Conservation (phyloP, 2,797 vertebrate species). For the Schizopygopsis malacanthus region DNA sequence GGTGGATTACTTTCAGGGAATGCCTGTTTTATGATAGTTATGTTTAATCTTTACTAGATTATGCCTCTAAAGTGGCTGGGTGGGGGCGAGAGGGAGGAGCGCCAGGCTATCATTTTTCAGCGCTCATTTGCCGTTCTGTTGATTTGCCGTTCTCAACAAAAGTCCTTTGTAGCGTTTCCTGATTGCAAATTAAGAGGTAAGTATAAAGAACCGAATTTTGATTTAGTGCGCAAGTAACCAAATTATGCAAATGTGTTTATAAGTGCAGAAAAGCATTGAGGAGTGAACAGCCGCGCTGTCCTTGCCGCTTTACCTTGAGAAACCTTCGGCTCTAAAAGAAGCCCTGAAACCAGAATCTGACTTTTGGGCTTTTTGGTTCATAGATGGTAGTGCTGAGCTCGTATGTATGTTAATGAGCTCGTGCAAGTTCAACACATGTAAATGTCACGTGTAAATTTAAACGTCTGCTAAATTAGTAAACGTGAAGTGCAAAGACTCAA, state of each 20-base stretch:
- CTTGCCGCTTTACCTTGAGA: constrained; percentile 41
- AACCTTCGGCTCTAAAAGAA: constrained; percentile 17
- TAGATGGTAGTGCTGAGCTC: background rate
- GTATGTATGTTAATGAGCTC: background rate
- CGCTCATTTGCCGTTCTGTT: constrained; percentile 87
- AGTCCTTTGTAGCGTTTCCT: constrained; percentile 85
- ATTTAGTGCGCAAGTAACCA: constrained; percentile 63
- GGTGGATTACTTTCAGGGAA: constrained; percentile 96
- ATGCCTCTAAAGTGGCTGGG: constrained; percentile 89
- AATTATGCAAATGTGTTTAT: constrained; percentile 67
- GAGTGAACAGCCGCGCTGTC: constrained; percentile 28
- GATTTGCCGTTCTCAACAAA: constrained; percentile 88
- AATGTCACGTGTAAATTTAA: too few relatives aligned
- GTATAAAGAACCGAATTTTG: constrained; percentile 64
- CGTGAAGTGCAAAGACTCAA: background rate
- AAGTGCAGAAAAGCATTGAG: constrained; percentile 49
- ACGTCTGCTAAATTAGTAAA: background rate
- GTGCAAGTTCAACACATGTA: background rate
- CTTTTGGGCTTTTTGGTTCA: background rate
- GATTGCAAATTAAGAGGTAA: constrained; percentile 82
- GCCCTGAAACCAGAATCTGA: background rate
- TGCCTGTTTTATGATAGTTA: constrained; percentile 98
- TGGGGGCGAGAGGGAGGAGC: constrained; percentile 66
- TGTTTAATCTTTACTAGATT: constrained; percentile 99
- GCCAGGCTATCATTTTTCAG: constrained; percentile 78